Percentiles rank a stretch among this genome's conserved stretches.
These are phyloP conservation scores for Epistrophe grossulariae DNA, from an alignment of 2,888 invertebrate genomes.

Conservation along the genomic window DNA sequence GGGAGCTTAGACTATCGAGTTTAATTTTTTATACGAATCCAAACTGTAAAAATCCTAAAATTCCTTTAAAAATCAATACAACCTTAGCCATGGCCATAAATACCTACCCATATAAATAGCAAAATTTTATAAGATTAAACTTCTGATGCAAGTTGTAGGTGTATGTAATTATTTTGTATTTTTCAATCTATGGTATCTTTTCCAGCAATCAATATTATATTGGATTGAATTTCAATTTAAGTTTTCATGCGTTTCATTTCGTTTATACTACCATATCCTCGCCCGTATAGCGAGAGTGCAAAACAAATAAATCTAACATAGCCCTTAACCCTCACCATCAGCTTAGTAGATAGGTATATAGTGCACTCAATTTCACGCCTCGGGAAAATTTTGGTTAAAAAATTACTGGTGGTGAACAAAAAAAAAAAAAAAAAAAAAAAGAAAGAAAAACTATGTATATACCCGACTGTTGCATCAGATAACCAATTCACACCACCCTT, in stretches of 20 bases:
- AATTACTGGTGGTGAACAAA: conserved; percentile 30
- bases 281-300: background rate
- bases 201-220: conserved; percentile 48
- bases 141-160: background rate
- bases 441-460: conserved; percentile 25
- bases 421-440: conserved; percentile 38
- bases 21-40: no score
- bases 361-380: conserved; percentile 69
- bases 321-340: background rate
- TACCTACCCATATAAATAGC: no score
- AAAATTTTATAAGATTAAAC: no score
- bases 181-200: conserved; percentile 26
- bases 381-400: conserved; percentile 47
- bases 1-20: no score
- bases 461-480: conserved; percentile 62
- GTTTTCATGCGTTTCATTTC: conserved; percentile 66
- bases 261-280: conserved; percentile 42
- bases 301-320: conserved; percentile 54
- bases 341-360: conserved; percentile 21
- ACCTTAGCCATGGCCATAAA: no score
- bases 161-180: background rate
- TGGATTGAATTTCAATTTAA: conserved; percentile 67
- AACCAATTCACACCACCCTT: conserved; percentile 46
- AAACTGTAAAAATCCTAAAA: no score
- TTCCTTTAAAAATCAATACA: no score